A percentile compares a stretch with the other conserved stretches of the same genome.
Evolutionary conservation across 2,113 vertebrate species (phyloP).

Genomic region (Nothobranchius kuhntae): DNA sequence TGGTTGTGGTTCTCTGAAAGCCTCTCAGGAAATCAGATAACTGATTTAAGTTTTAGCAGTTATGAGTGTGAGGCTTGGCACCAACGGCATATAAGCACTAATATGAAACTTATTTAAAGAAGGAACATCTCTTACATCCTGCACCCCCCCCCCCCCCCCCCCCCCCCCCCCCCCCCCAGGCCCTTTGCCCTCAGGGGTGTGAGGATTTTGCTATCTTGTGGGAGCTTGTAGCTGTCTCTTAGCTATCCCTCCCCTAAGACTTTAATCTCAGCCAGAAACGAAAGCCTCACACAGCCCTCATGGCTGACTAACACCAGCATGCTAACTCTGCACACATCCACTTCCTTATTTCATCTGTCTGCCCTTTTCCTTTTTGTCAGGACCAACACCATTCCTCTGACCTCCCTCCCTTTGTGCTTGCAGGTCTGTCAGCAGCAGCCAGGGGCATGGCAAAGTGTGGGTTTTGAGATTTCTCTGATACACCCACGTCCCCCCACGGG

Average conservation of each 20-base stretch:
- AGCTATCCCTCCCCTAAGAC: constrained; percentile 71
- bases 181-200: constrained; percentile 24
- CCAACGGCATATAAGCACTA: no score
- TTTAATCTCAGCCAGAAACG: constrained; percentile 76
- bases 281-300: constrained; percentile 69
- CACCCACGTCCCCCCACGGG: no score
- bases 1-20: no score
- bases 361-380: background rate
- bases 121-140: no score
- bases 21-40: no score
- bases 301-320: constrained; percentile 62
- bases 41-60: no score
- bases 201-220: constrained; percentile 41
- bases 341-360: constrained; percentile 22
- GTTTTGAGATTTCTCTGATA: no score
- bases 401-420: constrained; percentile 31
- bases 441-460: no score
- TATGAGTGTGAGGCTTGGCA: no score
- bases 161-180: no score
- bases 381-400: constrained; percentile 9
- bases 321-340: constrained; percentile 14
- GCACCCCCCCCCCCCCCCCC: no score
- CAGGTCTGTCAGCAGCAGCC: constrained; percentile 48
- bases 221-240: constrained; percentile 64
- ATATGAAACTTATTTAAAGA: no score